Conservation (phyloP, 2,888 invertebrate species). For the Liopterus haemorrhoidalis region DNA sequence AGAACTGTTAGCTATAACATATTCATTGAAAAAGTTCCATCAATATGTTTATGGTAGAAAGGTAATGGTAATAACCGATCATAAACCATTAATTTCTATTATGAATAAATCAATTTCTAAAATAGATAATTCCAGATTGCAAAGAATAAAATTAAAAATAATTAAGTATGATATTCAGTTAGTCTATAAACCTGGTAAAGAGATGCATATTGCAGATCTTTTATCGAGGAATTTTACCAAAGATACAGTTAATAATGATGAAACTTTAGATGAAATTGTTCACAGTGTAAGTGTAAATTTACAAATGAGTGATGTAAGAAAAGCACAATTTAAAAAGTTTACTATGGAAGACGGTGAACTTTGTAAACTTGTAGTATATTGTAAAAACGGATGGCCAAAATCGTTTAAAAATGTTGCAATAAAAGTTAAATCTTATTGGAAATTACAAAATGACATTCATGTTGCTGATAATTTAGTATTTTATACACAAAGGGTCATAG, state of each 20-base stretch:
- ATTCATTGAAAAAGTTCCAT: too few species aligned
- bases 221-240: neutral
- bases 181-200: neutral
- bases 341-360: too few species aligned
- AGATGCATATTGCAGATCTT: neutral
- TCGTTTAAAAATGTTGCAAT: neutral
- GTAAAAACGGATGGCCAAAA: slow-evolving; percentile 1
- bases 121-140: neutral
- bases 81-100: neutral
- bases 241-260: neutral
- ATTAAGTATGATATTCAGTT: neutral
- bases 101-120: neutral
- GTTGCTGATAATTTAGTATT: neutral
- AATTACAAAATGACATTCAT: neutral
- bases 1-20: too few species aligned
- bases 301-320: too few species aligned
- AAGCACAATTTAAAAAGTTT: too few species aligned
- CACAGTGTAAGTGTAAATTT: too few species aligned
- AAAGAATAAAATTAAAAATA: slow-evolving; percentile 1
- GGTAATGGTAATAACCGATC: slow-evolving; percentile 4
- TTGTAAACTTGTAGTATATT: too few species aligned
- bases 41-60: too few species aligned
- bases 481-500: too few species aligned
- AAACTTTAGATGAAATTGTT: too few species aligned
- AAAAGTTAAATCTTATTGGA: slow-evolving; percentile 1